Base-by-base conservation (phyloP, 92 coral and sea anemone genomes). In the Montipora capitata region DNA sequence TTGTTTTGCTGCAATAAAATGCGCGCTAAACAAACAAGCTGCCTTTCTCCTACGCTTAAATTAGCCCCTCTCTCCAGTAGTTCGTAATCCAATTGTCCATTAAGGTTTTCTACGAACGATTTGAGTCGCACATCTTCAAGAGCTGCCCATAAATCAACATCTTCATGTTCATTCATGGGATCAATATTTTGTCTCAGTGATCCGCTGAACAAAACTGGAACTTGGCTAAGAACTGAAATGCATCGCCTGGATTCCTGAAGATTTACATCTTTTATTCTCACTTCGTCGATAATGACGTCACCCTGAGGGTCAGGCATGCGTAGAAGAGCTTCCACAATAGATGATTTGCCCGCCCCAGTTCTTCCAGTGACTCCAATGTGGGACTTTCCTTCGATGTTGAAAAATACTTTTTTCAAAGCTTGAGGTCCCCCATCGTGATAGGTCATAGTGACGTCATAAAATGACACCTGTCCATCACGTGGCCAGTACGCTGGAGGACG, bases 271-370 rank as follows among this genome's bases (percentile, higher is more conserved):
- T 62, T 62, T n/a, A 18, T 62, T n/a, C 35, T n/a, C n/a, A 62
- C 10, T 4, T 2, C 38, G 3, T 62, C 68, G 11, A 62, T 62
- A 5, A n/a, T 15, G 20, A 62, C 38, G 35, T 62, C 68, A n/a
- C 68, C 68, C n/a, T 62, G 35, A 62, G 68, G 3, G 12, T 62
- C 68, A 62, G 68, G 68, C 68, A 62, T 62, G 68, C 68, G 68
- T 17, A 62, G 38, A 62, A 62, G 68, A 18, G 68, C 68, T 62
- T 27, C 68, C 38, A 62, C 68, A 62, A 62, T 4, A 62, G 68
- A 17, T 18, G 68, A 62, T 14, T 62, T 62, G 35, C 68, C 68
- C 20, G 20, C 68, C 5, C 68, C 68, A 5, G 68, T 62, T 9
- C 68, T 62, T n/a, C 68, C 68, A 18, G 10, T 35, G 8, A 62